A percentile compares a stretch with the other conserved stretches of the same genome.
These are phyloP conservation scores for Drosophila pegasa DNA, from an alignment of 2,888 invertebrate species.

Conservation along the genomic window DNA sequence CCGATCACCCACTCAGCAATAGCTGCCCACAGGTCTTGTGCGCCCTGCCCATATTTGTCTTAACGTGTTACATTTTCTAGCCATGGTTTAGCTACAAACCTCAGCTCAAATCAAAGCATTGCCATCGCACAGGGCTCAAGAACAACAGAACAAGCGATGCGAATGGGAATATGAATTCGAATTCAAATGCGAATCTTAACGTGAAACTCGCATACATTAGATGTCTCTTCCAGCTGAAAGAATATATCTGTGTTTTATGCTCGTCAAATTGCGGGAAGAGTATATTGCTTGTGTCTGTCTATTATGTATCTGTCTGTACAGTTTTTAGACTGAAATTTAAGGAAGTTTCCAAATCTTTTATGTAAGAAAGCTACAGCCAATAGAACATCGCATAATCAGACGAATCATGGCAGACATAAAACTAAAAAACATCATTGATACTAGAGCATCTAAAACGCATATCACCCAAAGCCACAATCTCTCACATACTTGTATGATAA, in stretches of 20 bases:
- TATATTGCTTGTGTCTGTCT: neutral
- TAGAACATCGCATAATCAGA: no score
- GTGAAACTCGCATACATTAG: slow-evolving; percentile 53
- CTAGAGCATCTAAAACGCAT: no score
- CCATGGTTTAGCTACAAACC: slow-evolving; percentile 20
- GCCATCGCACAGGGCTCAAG: slow-evolving; percentile 26
- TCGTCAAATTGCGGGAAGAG: neutral
- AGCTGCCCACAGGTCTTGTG: slow-evolving; percentile 37
- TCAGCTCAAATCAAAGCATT: slow-evolving; percentile 18
- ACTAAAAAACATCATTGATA: no score
- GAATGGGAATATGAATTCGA: slow-evolving; percentile 16
- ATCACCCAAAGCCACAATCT: no score
- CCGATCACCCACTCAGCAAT: slow-evolving; percentile 25
- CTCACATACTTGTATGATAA: no score
- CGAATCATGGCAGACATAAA: no score
- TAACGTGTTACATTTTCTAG: slow-evolving; percentile 57
- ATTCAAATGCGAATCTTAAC: slow-evolving; percentile 25
- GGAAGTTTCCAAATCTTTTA: no score
- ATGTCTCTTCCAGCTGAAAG: slow-evolving; percentile 17
- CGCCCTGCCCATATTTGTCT: slow-evolving; percentile 68
- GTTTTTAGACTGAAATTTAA: no score
- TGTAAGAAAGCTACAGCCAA: no score
- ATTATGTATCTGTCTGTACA: no score
- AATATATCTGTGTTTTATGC: slow-evolving; percentile 4
- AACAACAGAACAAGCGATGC: slow-evolving; percentile 13